Evolutionary conservation across 2,113 vertebrate species (phyloP).

Genomic region (Pseudopodoces humilis): DNA sequence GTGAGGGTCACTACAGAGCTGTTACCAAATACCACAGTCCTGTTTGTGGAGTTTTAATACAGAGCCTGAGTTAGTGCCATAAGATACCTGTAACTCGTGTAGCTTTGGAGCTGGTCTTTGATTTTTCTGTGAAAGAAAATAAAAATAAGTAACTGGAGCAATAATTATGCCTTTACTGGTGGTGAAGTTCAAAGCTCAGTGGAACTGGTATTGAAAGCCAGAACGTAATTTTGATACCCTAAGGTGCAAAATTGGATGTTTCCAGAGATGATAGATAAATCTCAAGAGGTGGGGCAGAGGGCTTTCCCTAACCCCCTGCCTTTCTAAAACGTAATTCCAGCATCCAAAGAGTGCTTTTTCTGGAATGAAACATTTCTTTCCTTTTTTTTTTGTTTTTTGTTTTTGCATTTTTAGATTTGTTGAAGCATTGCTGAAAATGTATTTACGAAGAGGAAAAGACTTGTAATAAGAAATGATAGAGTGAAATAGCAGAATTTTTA

Average conservation of each 20-base stretch:
- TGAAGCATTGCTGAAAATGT: background rate
- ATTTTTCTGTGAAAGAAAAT: background rate
- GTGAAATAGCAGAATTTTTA: background rate
- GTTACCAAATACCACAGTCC: conserved; percentile 47
- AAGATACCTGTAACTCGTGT: background rate
- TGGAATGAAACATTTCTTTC: background rate
- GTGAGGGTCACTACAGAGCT: conserved; percentile 76
- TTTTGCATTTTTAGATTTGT: background rate
- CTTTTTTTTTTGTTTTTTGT: background rate
- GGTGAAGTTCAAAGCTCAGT: background rate
- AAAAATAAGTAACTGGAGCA: background rate
- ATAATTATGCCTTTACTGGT: background rate
- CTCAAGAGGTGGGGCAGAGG: background rate
- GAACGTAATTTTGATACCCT: background rate
- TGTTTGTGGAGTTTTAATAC: conserved; percentile 35
- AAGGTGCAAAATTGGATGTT: background rate
- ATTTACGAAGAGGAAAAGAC: background rate
- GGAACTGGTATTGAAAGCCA: background rate
- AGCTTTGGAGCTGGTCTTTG: conserved; percentile 9
- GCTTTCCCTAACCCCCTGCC: background rate
- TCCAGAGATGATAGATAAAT: background rate
- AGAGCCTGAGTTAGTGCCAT: conserved; percentile 15
- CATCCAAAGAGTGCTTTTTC: background rate
- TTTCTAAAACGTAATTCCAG: background rate
- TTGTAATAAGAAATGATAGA: background rate